Base-by-base conservation (phyloP, 1,140 invertebrate species). In the Drosophila lowei region DNA sequence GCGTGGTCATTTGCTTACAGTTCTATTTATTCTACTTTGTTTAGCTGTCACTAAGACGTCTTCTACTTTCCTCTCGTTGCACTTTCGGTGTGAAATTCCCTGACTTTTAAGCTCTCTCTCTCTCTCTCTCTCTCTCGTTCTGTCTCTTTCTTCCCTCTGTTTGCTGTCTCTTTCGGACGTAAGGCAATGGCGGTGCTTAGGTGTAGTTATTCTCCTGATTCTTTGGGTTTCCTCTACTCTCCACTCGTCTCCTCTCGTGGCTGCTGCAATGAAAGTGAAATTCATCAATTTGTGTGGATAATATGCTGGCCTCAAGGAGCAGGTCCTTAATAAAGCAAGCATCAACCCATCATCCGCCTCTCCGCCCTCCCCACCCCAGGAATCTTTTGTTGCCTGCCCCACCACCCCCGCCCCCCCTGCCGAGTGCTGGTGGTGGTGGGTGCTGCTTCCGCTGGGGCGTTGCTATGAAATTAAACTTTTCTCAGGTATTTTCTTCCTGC, bases 381-480 rank as follows among this genome's bases (percentile, higher is more conserved):
- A 42, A 23, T 73, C 64, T 68, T 66, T 76, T 72, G 77, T 60
- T 60, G 63, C 49, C 72, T 56, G 49, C 55, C 28, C 30, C 28
- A 5, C 28, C 2, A 2, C 11, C 30, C 34, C 34, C 34, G 0
- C 30, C 47, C 42, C 44, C 62, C 54, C 16, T 23, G 54, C 25
- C 43, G 15, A 53, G 38, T 49, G 21, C 8, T 44, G 2, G 60
- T 56, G 56, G 58, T 64, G 48, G 59, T 53, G 61, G 63, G 61
- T 77, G 61, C 66, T 79, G 80, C 72, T 66, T 78, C 62, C 79
- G 74, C 66, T 78, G 47, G 88, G 88, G 88, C 80, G 88, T 90
- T 90, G 88, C 88, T 89, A 90, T 85, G 88, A 90, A 90, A 89
- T 90, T 88, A 85, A 90, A 90, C 83, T 90, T 90, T 86, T 88